Percentiles rank a stretch among this genome's conserved stretches.
phyloP scores from a whole-genome alignment of 2,113 vertebrate genomes.

The Hippocampus mohnikei region DNA sequence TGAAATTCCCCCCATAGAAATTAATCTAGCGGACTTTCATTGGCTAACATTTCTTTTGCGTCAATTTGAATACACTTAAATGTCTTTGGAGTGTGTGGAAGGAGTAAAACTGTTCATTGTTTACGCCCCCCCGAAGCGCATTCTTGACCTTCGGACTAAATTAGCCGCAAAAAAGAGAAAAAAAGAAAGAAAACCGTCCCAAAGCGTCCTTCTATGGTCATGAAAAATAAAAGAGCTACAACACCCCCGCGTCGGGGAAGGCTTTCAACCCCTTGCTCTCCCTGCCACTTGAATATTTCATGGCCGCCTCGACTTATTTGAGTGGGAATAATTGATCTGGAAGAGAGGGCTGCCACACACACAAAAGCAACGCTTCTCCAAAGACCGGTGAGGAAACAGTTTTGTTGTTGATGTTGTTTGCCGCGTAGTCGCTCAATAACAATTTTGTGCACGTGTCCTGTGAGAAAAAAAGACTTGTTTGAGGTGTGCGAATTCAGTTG shows the following conservation, averaged over 20 bases:
- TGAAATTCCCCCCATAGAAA: too few relatives aligned
- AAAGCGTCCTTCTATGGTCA: constrained; percentile 56
- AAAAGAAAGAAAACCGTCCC: constrained; percentile 37
- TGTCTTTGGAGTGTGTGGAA: too few relatives aligned
- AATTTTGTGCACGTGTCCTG: background rate
- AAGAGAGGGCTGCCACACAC: constrained; percentile 51
- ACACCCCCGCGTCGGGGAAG: constrained; percentile 59
- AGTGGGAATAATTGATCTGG: constrained; percentile 72
- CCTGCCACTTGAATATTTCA: constrained; percentile 66
- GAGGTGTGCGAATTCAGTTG: background rate
- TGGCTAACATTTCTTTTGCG: too few relatives aligned
- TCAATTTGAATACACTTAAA: too few relatives aligned
- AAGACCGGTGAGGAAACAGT: constrained; percentile 16
- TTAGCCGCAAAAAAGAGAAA: constrained; percentile 25
- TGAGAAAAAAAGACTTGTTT: background rate
- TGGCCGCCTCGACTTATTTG: constrained; percentile 68
- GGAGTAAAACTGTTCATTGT: background rate
- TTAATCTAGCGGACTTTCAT: too few relatives aligned
- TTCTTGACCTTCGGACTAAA: constrained; percentile 25
- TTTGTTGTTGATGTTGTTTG: background rate
- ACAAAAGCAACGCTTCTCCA: constrained; percentile 33
- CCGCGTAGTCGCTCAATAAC: background rate
- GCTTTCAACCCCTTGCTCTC: constrained; percentile 66
- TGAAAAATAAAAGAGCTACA: constrained; percentile 73
- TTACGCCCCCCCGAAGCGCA: background rate